Percentiles rank a stretch among this genome's conserved stretches.
Conservation (phyloP, 2,113 vertebrate genomes). For the Phocoena phocoena region DNA sequence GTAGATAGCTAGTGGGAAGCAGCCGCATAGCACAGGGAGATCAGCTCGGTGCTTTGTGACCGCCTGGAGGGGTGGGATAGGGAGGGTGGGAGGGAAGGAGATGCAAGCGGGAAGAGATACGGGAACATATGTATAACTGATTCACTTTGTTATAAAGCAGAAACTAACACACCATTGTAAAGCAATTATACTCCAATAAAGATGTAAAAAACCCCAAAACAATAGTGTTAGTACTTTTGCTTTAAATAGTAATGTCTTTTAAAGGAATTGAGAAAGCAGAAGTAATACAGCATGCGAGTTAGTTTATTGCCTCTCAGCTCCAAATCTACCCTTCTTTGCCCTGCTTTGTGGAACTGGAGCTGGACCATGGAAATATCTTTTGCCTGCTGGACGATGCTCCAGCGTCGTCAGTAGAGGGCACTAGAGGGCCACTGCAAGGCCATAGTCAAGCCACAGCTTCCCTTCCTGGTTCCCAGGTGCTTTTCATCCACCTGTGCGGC, state of each 20-base stretch:
- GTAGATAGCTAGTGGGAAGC: too few relatives aligned
- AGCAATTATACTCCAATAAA: too few relatives aligned
- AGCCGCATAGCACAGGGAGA: too few relatives aligned
- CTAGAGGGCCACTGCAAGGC: neutral
- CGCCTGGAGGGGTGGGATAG: too few relatives aligned
- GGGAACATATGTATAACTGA: too few relatives aligned
- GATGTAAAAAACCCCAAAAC: too few relatives aligned
- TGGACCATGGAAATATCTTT: neutral
- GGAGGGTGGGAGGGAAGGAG: too few relatives aligned
- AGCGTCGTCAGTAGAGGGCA: neutral
- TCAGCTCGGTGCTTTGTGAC: too few relatives aligned
- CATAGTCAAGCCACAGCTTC: neutral
- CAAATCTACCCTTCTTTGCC: neutral
- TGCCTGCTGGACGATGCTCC: neutral
- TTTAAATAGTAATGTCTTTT: neutral
- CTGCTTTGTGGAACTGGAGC: neutral
- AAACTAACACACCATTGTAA: too few relatives aligned
- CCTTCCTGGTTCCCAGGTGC: neutral
- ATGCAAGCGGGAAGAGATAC: too few relatives aligned
- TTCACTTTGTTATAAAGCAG: too few relatives aligned
- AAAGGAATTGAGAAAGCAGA: neutral
- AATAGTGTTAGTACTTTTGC: neutral
- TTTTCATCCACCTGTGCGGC: accelerated
- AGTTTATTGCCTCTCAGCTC: too few relatives aligned
- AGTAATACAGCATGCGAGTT: neutral